Evolutionary conservation across 1,140 invertebrate species (phyloP), one percentile per base, ranked within the genome.

Genomic region (Colletes latitarsis): DNA sequence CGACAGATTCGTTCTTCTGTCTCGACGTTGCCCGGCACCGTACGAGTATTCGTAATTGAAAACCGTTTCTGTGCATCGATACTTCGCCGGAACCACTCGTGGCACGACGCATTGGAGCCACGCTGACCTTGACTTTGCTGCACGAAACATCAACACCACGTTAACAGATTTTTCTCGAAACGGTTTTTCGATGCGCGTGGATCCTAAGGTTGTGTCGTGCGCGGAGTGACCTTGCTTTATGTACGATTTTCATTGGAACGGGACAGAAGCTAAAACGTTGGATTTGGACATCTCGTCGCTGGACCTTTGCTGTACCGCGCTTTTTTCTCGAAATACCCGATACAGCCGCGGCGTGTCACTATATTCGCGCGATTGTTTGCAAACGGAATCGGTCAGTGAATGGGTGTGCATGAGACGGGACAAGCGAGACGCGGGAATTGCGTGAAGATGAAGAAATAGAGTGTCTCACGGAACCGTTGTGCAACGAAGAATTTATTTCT

Each of bases 111-210:
- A n/a, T n/a, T n/a, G n/a, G n/a, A n/a, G n/a, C 19, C 67, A 57
- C 64, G 64, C 39, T 82, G 85, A 86, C 85, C 85, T 86, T 86
- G 85, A 82, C 80, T 86, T 39, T 64, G 84, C 53, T 73, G 57
- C 67, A 66, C 64, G 66, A 46, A 41, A 41, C 30, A 64, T 52
- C 60, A 15, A 12, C 67, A 41, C 49, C 17, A 39, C 21, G 57
- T 19, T 8, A 75, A 74, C 8, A 12, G 15, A 30, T 46, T 30
- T 21, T 8, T 77, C 2, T 17, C 68, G n/a, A n/a, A 19, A 30
- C 39, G 30, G n/a, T 57, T 39, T 6, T 14, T 17, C 5, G 19
- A n/a, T 21, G 62, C 21, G 46, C 15, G 55, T 41, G 41, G 21
- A 30, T 64, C 49, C 19, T 62, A 46, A 10, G 6, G n/a, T 49